These are phyloP conservation scores for Sycophaga agraensis DNA, from an alignment of 1,140 invertebrate species.

Conservation along the genomic window DNA sequence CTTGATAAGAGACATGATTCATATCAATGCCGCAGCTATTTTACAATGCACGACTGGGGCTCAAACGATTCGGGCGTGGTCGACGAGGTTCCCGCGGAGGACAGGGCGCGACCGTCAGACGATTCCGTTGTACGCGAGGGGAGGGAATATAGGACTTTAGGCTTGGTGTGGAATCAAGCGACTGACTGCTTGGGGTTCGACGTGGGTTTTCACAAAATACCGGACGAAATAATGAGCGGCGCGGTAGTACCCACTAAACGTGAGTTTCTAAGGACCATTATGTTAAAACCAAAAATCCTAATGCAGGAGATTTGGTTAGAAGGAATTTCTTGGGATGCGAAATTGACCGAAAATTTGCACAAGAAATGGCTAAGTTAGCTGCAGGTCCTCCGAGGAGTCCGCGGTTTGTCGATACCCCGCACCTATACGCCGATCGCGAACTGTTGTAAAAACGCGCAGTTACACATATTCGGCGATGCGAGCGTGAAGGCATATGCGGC, in stretches of 20 bases:
- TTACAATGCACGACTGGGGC: background rate
- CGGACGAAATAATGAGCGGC: background rate
- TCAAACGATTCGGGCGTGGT: background rate
- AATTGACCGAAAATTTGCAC: too few species aligned
- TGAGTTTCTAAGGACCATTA: too few species aligned
- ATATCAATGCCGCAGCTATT: background rate
- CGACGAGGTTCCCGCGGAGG: background rate
- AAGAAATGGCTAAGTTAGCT: too few species aligned
- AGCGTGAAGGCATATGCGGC: background rate
- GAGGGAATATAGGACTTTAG: background rate
- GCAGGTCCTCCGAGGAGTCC: too few species aligned
- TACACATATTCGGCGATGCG: background rate
- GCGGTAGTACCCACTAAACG: constrained; percentile 31
- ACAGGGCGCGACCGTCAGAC: too few species aligned
- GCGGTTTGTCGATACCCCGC: too few species aligned
- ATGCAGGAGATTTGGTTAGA: constrained; percentile 43
- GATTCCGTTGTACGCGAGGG: too few species aligned
- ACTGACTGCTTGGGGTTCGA: background rate
- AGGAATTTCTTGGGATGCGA: constrained; percentile 18
- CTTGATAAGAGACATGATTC: background rate
- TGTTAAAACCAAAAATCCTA: constrained; percentile 44
- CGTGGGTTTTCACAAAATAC: background rate
- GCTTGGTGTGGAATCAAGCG: background rate
- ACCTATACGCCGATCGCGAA: too few species aligned
- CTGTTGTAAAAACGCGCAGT: background rate